Evolutionary conservation across 2,888 invertebrate genomes (phyloP).

Genomic region (Athalia circularis): DNA sequence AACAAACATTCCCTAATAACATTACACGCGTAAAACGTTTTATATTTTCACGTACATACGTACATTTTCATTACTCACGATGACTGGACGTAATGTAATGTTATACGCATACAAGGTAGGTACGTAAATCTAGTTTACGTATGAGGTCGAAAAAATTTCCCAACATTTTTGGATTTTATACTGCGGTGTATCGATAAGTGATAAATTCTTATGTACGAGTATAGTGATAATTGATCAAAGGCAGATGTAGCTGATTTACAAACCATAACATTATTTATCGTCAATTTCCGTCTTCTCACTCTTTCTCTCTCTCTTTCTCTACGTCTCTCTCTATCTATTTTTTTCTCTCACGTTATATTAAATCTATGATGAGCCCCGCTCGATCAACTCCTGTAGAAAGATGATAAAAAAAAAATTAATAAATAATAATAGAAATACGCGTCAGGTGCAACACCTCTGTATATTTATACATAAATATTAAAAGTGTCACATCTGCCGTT

Average conservation of each 20-base stretch:
- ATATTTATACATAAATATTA: no score
- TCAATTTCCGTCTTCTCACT: no score
- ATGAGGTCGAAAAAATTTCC: no score
- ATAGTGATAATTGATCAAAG: conserved; percentile 66
- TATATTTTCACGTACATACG: background rate
- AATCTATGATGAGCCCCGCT: no score
- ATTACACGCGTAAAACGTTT: no score
- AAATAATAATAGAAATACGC: background rate
- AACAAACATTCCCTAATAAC: background rate
- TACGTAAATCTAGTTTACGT: no score
- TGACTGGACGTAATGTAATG: background rate
- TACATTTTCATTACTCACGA: background rate
- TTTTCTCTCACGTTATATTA: background rate
- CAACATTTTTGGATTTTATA: no score
- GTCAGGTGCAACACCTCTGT: no score
- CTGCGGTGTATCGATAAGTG: conserved; percentile 48
- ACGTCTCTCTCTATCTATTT: no score
- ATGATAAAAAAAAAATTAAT: no score
- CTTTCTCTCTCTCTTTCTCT: no score
- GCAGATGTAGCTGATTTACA: conserved; percentile 51
- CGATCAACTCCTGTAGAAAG: no score
- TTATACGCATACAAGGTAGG: background rate
- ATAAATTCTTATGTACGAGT: conserved; percentile 60
- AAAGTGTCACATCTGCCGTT: conserved; percentile 17
- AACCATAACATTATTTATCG: background rate